Base-by-base conservation (phyloP, 2,113 vertebrate genomes). In the Budorcas taxicolor region DNA sequence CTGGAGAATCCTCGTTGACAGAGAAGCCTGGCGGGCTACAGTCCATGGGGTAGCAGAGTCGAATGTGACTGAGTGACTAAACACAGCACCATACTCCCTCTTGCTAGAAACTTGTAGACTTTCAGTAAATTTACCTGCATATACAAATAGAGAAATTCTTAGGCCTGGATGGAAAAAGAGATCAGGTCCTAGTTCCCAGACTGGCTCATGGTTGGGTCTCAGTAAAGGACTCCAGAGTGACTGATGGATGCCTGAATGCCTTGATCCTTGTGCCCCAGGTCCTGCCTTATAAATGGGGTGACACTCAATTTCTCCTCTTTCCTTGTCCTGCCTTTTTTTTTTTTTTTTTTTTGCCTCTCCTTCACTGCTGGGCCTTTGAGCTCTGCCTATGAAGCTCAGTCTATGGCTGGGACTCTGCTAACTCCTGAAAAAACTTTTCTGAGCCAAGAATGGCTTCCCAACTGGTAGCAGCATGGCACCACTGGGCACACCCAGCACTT, bases 401-500 rank as follows among this genome's bases (percentile, higher is more conserved):
- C 58, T 89, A 52, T 71, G 78, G 23, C 7, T 33, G 31, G 29
- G 53, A 5, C 57, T 94, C 74, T 74, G 55, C 45, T 83, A 40
- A 86, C 21, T 71, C 55, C 62, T 67, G 40, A 53, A 23, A n/a
- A 29, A 6, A 43, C 57, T 87, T 64, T 53, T 29, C 86, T 55
- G 27, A 87, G 17, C 53, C 74, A 94, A 86, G 52, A 7, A 80
- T 7, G 7, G 33, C 40, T 90, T 55, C 58, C 82, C 52, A 67
- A 85, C 29, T 94, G 86, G 82, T 57, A 86, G 57, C n/a, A 33
- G 31, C 58, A 55, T 76, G 57, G 31, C 29, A 74, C 83, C 3
- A 23, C 27, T 17, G 78, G 82, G 83, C 93, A 95, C 60, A 95
- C 55, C 93, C 74, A 71, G 15, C 57, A 83, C 71, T 94, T 45